Percentiles rank a stretch among this genome's conserved stretches.
phyloP scores from a whole-genome alignment of 2,888 invertebrate species.

The Hydrotaea cyrtoneurina region DNA sequence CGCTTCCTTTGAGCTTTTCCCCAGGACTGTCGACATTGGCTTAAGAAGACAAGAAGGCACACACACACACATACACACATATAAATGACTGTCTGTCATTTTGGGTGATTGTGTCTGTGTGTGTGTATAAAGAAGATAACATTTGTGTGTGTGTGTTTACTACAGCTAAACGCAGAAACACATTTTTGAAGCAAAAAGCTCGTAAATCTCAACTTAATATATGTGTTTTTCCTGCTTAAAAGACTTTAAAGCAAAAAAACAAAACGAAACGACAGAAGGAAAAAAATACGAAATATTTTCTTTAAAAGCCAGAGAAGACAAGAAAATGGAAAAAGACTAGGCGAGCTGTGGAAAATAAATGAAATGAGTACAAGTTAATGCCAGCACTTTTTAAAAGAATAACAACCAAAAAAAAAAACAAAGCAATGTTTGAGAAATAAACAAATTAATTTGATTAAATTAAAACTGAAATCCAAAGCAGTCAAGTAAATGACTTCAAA shows the following conservation, averaged over 20 bases:
- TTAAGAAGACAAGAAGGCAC: background rate
- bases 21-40: background rate
- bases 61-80: too few relatives aligned
- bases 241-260: background rate
- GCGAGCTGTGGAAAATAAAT: too few relatives aligned
- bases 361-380: too few relatives aligned
- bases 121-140: background rate
- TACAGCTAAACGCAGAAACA: background rate
- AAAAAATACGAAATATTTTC: background rate
- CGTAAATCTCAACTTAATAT: conserved; percentile 11
- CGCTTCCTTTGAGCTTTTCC: background rate
- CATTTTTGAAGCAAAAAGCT: background rate
- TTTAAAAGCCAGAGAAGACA: too few relatives aligned
- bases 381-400: too few relatives aligned
- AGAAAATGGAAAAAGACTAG: too few relatives aligned
- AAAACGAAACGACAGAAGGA: too few relatives aligned
- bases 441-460: background rate
- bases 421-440: background rate
- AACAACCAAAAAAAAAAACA: too few relatives aligned
- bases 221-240: background rate
- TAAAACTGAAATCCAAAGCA: background rate
- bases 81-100: background rate
- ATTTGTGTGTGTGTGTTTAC: background rate
- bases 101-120: background rate
- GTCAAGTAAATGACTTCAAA: background rate